Base-by-base conservation (phyloP, 2,888 invertebrate genomes). In the Mechanitis messenoides region DNA sequence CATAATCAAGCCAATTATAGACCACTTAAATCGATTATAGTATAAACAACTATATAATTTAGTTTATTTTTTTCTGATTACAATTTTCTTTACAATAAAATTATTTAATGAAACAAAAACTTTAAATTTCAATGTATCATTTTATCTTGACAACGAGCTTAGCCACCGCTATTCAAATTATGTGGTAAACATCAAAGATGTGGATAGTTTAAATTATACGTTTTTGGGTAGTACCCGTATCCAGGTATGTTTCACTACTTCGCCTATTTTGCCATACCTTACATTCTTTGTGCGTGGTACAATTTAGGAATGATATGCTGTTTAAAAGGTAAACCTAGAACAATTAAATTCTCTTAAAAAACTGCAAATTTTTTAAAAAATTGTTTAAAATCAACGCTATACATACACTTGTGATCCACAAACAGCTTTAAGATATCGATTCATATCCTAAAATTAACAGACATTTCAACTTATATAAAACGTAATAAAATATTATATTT, bases 191-290 rank as follows among this genome's bases (percentile, higher is more conserved):
- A 63, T 67, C 63, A 65, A 64, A 63, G 63, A 60, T 46, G 56
- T 60, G 62, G 61, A 68, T 68, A 62, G 65, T 63, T 68, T 59
- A 65, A 65, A 64, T 67, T 62, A 61, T 56, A 61, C 59, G 33
- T 63, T 56, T 66, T 66, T 55, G 56, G 64, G 54, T 62, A 55
- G 62, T 66, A 68, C 73, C 73, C 71, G 65, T 64, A 64, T 69
- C 66, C 76, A 78, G 81, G 80, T 83, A 81, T 69, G 70, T 67
- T 61, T 55, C 61, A 56, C 64, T 58, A 55, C 53, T 68, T 57
- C 68, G 60, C 67, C 69, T 71, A 71, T 71, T 72, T 72, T 71
- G 71, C 72, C 83, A 82, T 86, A 82, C 83, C 79, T 70, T 74
- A 78, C 80, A 80, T 87, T 81, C 81, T 78, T 78, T 61, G 62